Base-by-base conservation (phyloP, 2,797 vertebrate genomes). In the Champsocephalus gunnari region DNA sequence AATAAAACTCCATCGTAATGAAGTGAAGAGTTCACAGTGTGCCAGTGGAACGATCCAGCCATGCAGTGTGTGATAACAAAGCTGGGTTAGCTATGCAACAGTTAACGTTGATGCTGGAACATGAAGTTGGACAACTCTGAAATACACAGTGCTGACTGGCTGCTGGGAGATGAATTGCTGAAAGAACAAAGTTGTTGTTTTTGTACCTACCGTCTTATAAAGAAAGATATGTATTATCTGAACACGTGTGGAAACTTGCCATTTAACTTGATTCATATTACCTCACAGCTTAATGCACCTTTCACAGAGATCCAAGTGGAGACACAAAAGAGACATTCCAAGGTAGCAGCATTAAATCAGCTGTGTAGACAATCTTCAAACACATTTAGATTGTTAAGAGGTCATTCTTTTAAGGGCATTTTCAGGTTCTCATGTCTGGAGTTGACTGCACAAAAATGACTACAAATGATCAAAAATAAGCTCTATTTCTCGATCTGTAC, bases 161-260 rank as follows among this genome's bases (percentile, higher is more conserved):
- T 80, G 84, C 84, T 84, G 75, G 71, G 82, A 77, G 76, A 86
- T 75, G 61, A 73, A 87, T 78, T 49, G 79, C 70, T 83, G 69
- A 75, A 74, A 69, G 85, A 92, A 84, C 72, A 74, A 71, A 83
- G 47, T 55, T 89, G 87, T 90, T 92, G 80, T 87, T 92, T 93
- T 86, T 84, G 79, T 84, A 79, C 88, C 75, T 76, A 77, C 69
- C 78, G 77, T 80, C 72, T 73, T 84, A 62, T 80, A 84, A 34
- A 72, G 75, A 84, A 32, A 68, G 49, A 71, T 51, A 65, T 66
- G 28, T 66, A 56, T 75, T 78, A 89, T 85, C 66, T 61, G 43
- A 80, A 89, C 72, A 79, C 84, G 12, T 86, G 92, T 91, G 80
- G 79, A 87, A 93, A 93, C 92, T 84, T 90, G 89, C 67, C 70